Conservation (phyloP, 2,797 vertebrate species). For the Sarcophilus harrisii region DNA sequence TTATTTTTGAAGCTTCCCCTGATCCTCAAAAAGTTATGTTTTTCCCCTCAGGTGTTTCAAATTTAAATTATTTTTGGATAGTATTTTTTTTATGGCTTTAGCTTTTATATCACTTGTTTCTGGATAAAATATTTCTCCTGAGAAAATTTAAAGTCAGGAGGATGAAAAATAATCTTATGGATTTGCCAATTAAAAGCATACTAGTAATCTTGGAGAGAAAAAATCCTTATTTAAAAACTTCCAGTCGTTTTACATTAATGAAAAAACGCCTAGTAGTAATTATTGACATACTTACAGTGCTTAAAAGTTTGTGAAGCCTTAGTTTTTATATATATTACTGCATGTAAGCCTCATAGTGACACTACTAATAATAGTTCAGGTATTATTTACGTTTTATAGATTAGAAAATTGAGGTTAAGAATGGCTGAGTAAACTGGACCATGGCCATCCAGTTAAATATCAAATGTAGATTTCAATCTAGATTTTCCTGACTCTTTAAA, state of each 20-base stretch:
- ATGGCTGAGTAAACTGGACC: not conserved
- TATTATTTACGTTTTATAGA: not conserved
- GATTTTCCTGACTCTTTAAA: not conserved
- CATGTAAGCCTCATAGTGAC: not conserved
- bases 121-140: not conserved
- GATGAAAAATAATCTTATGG: not conserved
- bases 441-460: not conserved
- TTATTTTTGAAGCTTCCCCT: not conserved
- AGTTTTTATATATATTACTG: not conserved
- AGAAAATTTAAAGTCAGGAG: not conserved
- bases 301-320: not conserved
- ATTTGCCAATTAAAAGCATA: not conserved
- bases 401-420: not conserved
- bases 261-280: not conserved
- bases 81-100: not conserved
- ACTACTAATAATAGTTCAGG: not conserved
- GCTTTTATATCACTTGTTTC: not conserved
- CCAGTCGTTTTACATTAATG: not conserved
- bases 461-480: not conserved
- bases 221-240: not conserved
- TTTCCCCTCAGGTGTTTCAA: not conserved
- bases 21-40: not conserved
- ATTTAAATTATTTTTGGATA: not conserved
- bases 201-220: not conserved
- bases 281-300: not conserved